phyloP scores from a whole-genome alignment of 2,797 vertebrate genomes.

The Xiphorhynchus erythropygius region DNA sequence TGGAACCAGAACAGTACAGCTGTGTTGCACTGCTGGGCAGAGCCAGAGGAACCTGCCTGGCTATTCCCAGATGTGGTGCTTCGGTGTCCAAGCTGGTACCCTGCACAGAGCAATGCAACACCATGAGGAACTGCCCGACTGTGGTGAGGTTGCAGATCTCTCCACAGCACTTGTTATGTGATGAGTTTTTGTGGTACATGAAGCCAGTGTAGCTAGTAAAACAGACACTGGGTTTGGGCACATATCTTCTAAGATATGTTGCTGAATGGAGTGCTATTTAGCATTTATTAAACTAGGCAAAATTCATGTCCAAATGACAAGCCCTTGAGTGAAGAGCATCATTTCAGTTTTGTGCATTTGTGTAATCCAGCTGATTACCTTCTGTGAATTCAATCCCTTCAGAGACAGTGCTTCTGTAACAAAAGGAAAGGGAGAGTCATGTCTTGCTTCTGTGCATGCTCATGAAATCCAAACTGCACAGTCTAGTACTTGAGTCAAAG shows the following conservation, averaged over 20 bases:
- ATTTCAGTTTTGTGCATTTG: background rate
- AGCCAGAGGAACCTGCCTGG: background rate
- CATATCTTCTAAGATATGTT: background rate
- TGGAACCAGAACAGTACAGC: background rate
- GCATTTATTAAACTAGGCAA: background rate
- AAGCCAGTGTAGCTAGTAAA: background rate
- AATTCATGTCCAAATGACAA: background rate
- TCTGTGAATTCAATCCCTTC: background rate
- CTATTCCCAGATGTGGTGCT: background rate
- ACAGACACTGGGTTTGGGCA: background rate
- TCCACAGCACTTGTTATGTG: rapidly evolving
- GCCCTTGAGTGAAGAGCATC: background rate
- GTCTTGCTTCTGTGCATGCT: background rate
- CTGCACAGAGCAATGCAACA: background rate
- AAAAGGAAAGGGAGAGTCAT: background rate
- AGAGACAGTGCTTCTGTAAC: background rate
- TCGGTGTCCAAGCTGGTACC: background rate
- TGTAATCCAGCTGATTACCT: background rate
- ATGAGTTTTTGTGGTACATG: background rate
- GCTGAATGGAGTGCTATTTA: background rate
- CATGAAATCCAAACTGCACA: background rate
- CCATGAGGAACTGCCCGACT: background rate
- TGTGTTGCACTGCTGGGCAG: background rate
- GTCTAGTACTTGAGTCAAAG: background rate
- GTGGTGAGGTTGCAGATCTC: background rate